A percentile compares a stretch with the other conserved stretches of the same genome.
These are phyloP conservation scores for Pheosia gnoma DNA, from an alignment of 2,888 invertebrate genomes.

Conservation along the genomic window DNA sequence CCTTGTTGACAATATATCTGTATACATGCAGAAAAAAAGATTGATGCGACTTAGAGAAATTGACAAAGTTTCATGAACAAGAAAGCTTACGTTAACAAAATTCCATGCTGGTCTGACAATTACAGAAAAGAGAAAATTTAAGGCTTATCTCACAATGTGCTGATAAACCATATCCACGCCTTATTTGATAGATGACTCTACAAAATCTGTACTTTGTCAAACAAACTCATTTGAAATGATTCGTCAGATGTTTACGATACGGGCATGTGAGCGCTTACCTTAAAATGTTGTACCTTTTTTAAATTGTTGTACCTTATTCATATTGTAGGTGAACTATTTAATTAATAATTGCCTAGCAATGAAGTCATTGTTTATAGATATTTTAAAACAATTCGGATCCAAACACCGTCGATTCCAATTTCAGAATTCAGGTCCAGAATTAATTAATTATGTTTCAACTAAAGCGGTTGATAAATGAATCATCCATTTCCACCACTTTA, in stretches of 20 bases:
- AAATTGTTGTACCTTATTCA: too few species aligned
- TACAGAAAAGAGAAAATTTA: neutral
- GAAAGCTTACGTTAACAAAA: constrained; percentile 7
- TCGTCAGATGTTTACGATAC: too few species aligned
- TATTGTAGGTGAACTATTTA: neutral
- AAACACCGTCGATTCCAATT: constrained; percentile 7
- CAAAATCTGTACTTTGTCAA: too few species aligned
- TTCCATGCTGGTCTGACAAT: neutral
- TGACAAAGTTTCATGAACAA: constrained; percentile 5
- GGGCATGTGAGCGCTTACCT: too few species aligned
- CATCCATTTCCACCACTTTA: constrained; percentile 12
- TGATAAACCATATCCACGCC: too few species aligned
- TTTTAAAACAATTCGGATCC: neutral
- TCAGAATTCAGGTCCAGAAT: constrained; percentile 13
- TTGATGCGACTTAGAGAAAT: constrained; percentile 21
- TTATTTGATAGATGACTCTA: too few species aligned
- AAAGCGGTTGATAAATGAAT: constrained; percentile 24
- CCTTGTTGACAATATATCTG: constrained; percentile 47
- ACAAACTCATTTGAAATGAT: too few species aligned
- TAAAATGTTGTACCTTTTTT: too few species aligned
- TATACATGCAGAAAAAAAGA: constrained; percentile 18
- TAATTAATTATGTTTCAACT: constrained; percentile 12
- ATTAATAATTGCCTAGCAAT: neutral
- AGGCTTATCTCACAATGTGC: too few species aligned
- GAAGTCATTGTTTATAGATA: neutral